A percentile compares a stretch with the other conserved stretches of the same genome.
phyloP scores from a whole-genome alignment of 2,797 vertebrate genomes.

The Onychomys leucogaster region DNA sequence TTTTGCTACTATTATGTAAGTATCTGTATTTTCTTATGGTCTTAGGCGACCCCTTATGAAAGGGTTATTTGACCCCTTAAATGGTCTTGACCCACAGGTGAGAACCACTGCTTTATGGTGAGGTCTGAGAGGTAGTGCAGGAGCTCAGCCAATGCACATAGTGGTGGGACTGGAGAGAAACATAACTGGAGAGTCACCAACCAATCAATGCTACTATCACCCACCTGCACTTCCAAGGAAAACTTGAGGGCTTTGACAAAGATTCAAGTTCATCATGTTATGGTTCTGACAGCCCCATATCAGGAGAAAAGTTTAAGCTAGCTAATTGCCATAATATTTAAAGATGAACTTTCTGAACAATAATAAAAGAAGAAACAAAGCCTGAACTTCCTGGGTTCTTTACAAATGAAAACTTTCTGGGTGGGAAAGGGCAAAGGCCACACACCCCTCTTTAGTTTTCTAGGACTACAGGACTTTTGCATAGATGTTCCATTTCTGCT shows the following conservation, averaged over 20 bases:
- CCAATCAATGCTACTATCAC: not conserved
- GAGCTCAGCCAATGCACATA: not conserved
- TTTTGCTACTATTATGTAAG: not conserved
- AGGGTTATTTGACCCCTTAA: not conserved
- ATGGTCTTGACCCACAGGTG: not conserved
- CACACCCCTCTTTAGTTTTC: slow-evolving; percentile 70
- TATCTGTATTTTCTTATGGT: not conserved
- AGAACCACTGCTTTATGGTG: not conserved
- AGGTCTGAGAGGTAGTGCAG: not conserved
- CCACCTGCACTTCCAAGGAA: not conserved
- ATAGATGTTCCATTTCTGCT: slow-evolving; percentile 65
- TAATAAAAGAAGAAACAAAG: slow-evolving; percentile 22
- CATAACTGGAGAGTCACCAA: not conserved
- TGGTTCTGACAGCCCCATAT: not conserved
- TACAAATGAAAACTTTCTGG: slow-evolving; percentile 65
- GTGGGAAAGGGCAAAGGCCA: slow-evolving; percentile 65
- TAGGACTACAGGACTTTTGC: slow-evolving; percentile 58
- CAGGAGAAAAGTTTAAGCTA: slow-evolving; percentile 27
- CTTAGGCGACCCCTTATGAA: not conserved
- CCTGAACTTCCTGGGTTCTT: slow-evolving; percentile 19
- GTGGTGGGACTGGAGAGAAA: not conserved
- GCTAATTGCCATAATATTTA: slow-evolving; percentile 51
- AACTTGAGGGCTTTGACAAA: not conserved
- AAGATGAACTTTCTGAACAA: not conserved
- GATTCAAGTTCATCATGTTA: not conserved